A percentile compares a stretch with the other conserved stretches of the same genome.
Conservation (phyloP, 2,797 vertebrate genomes). For the Choloepus didactylus region DNA sequence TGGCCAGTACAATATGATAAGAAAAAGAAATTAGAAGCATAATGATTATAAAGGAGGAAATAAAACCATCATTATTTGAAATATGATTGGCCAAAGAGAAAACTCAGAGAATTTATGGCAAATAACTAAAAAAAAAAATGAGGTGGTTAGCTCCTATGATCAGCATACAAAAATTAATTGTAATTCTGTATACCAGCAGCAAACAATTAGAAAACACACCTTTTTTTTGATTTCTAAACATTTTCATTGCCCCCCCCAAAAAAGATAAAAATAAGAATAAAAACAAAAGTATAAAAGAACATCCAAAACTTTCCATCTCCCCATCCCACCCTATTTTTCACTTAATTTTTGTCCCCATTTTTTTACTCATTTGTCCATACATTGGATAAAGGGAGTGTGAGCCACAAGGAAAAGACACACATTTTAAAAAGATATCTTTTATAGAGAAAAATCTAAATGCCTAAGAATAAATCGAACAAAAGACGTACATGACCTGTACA, state of each 20-base stretch:
- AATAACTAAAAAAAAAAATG: background rate
- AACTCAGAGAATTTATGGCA: background rate
- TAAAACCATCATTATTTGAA: background rate
- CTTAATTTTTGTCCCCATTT: too few species aligned
- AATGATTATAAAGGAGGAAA: background rate
- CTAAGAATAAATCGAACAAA: conserved; percentile 1
- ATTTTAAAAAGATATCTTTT: background rate
- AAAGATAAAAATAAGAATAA: too few species aligned
- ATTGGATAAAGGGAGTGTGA: too few species aligned
- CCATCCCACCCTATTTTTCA: too few species aligned
- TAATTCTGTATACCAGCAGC: background rate
- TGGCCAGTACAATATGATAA: background rate
- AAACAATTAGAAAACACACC: background rate
- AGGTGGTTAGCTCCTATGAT: background rate
- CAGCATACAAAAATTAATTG: background rate
- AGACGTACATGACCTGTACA: background rate
- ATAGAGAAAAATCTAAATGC: conserved; percentile 15
- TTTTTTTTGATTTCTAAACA: background rate
- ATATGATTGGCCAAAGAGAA: background rate
- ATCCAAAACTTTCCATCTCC: too few species aligned
- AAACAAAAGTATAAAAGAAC: too few species aligned
- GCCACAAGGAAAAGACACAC: too few species aligned
- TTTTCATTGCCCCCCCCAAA: too few species aligned
- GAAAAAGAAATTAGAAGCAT: background rate
- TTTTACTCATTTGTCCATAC: too few species aligned